Base-by-base conservation (phyloP, 2,113 vertebrate species). In the Lycocorax pyrrhopterus region DNA sequence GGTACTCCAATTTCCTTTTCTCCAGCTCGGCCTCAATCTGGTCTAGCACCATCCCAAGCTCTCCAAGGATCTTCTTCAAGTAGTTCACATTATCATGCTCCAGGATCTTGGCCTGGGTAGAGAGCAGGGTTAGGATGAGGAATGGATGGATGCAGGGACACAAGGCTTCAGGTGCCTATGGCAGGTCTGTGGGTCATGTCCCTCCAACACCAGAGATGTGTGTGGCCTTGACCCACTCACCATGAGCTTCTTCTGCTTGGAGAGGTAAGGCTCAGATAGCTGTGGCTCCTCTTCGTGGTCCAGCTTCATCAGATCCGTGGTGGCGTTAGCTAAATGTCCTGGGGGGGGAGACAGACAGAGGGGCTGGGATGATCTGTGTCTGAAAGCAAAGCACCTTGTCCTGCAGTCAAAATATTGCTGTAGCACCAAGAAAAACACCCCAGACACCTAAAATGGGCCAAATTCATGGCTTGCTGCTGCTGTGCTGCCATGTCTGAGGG, bases 181-280 rank as follows among this genome's bases (percentile, higher is more conserved):
- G 27, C 26, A 62, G 21, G 21, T 60, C 16, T 1, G 1, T 41
- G 49, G 26, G 33, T 63, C 32, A 6, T 11, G 23, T n/a, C 11
- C 10, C 47, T 21, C 16, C 43, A 25, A 7, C 4, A 4, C 12
- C 47, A 39, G 64, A 63, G 51, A 15, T 30, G 9, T 51, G 22
- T 14, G 41, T 22, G 37, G 39, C 41, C 71, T 77, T 74, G 22
- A 49, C 39, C 26, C 7, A 26, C 97, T 98, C 93, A 99, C 99
- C 99, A 99, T 99, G 82, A 99, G 99, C 74, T 99, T 99, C 98
- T 99, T 99, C 97, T 99, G 99, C 98, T 99, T 99, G 92, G 99
- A 99, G 96, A 99, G 98, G 96, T 99, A 99, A 56, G 99, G 99
- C 96, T 99, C 99, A n/a, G 98, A 99, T 67, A 99, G 98, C 89